A percentile compares a stretch with the other conserved stretches of the same genome.
phyloP scores from a whole-genome alignment of 2,113 vertebrate genomes.

The Corvus cornix region DNA sequence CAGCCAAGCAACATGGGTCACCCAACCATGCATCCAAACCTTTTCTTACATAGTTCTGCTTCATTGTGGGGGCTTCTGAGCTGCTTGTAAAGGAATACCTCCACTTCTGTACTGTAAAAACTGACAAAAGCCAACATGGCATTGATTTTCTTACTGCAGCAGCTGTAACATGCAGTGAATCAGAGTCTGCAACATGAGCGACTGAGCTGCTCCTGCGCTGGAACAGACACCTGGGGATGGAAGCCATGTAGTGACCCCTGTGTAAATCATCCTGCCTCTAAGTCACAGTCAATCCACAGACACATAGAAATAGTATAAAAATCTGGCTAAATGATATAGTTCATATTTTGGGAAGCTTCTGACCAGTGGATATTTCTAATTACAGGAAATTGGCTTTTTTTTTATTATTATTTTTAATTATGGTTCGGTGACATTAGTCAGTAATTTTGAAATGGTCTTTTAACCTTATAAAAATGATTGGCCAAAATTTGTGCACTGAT shows the following conservation, averaged over 20 bases:
- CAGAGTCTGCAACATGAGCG: background rate
- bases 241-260: background rate
- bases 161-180: background rate
- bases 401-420: background rate
- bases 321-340: background rate
- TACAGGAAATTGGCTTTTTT: background rate
- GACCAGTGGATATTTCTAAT: background rate
- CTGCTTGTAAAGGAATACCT: background rate
- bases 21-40: background rate
- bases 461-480: background rate
- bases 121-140: background rate
- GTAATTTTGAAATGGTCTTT: background rate
- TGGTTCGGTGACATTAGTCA: background rate
- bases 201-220: background rate
- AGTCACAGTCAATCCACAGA: background rate
- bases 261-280: background rate
- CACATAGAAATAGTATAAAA: background rate
- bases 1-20: rapidly evolving
- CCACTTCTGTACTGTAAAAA: background rate
- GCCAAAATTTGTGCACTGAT: background rate
- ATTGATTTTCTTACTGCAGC: background rate
- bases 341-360: background rate
- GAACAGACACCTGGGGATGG: background rate
- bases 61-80: background rate
- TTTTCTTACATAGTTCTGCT: background rate